Evolutionary conservation across 2,888 invertebrate genomes (phyloP).

Genomic region (Trilocha varians): DNA sequence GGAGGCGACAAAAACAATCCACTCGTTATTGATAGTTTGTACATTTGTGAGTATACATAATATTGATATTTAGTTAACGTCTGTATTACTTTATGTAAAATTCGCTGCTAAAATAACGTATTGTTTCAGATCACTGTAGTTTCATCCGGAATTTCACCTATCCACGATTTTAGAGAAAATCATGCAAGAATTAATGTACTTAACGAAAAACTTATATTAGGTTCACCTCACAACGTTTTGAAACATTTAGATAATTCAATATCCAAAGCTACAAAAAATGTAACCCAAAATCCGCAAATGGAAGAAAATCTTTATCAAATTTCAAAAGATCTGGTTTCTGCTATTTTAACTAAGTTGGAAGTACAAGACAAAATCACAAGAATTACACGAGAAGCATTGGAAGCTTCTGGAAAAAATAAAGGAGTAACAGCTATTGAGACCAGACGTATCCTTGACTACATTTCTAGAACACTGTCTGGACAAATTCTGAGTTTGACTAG

Average conservation of each 20-base stretch:
- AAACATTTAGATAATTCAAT: conserved; percentile 53
- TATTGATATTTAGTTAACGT: background rate
- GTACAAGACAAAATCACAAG: conserved; percentile 65
- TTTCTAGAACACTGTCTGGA: conserved; percentile 57
- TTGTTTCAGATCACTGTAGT: conserved; percentile 30
- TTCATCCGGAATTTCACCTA: conserved; percentile 52
- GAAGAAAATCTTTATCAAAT: conserved; percentile 57
- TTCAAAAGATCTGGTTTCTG: conserved; percentile 58
- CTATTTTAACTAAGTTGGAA: conserved; percentile 57
- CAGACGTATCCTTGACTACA: conserved; percentile 59
- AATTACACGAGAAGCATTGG: conserved; percentile 58
- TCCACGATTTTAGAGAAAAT: conserved; percentile 51
- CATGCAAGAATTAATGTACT: conserved; percentile 21
- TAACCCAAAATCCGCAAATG: conserved; percentile 58
- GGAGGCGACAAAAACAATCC: background rate
- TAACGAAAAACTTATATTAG: conserved; percentile 31
- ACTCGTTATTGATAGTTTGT: background rate
- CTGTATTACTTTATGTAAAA: conserved; percentile 5
- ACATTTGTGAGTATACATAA: background rate
- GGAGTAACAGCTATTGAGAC: conserved; percentile 65
- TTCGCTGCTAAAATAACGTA: background rate
- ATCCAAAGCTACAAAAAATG: conserved; percentile 48
- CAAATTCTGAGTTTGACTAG: conserved; percentile 56
- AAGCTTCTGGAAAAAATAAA: conserved; percentile 58
- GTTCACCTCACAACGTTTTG: conserved; percentile 48